Conservation (phyloP, 2,888 invertebrate genomes). For the Lymantria monacha region DNA sequence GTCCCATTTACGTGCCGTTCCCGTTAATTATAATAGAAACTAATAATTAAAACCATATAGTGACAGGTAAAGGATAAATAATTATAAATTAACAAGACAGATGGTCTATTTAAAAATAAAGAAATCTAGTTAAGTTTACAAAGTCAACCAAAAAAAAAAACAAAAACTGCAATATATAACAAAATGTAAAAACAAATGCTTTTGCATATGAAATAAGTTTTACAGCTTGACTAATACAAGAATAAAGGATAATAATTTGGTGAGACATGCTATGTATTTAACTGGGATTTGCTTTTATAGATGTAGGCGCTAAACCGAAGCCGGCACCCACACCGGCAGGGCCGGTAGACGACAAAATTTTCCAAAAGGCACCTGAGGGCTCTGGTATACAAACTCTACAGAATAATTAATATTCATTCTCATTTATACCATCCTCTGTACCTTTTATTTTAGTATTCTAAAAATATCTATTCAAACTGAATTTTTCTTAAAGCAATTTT, state of each 20-base stretch:
- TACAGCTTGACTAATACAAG: neutral
- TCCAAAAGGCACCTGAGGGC: slow-evolving; percentile 86
- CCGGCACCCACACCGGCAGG: slow-evolving; percentile 82
- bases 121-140: too few species aligned
- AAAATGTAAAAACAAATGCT: too few species aligned
- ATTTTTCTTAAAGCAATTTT: too few species aligned
- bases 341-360: slow-evolving; percentile 84
- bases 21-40: too few species aligned
- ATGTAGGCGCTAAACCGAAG: slow-evolving; percentile 82
- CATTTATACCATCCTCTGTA: neutral
- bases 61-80: too few species aligned
- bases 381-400: slow-evolving; percentile 80
- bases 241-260: neutral
- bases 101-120: too few species aligned
- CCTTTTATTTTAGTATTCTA: neutral
- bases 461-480: neutral
- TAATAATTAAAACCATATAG: too few species aligned
- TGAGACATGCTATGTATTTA: slow-evolving; percentile 41
- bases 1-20: too few species aligned
- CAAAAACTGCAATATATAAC: too few species aligned
- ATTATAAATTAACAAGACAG: too few species aligned
- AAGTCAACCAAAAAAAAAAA: too few species aligned
- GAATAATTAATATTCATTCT: slow-evolving; percentile 14
- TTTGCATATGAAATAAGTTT: neutral
- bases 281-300: slow-evolving; percentile 77